Percentiles rank a stretch among this genome's conserved stretches.
Evolutionary conservation across 1,140 invertebrate genomes (phyloP).

Genomic region (Octopus bimaculoides): DNA sequence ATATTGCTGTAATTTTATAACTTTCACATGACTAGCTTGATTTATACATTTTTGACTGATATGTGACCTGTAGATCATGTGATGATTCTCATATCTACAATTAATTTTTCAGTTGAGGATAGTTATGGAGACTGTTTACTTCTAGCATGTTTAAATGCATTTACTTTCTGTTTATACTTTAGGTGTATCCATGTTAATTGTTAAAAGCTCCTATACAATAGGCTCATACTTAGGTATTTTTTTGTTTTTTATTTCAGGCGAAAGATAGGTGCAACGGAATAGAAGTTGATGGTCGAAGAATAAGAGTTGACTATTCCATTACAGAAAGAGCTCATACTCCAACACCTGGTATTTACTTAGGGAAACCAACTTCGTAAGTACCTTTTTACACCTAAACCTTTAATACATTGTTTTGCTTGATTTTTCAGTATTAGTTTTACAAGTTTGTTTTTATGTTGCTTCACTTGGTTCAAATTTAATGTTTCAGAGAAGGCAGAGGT

Average conservation of each 20-base stretch:
- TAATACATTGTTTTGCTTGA: slow-evolving; percentile 8
- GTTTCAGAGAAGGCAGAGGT: slow-evolving; percentile 35
- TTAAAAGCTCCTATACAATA: too few relatives aligned
- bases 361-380: slow-evolving; percentile 78
- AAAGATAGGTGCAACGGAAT: slow-evolving; percentile 91
- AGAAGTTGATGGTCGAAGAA: slow-evolving; percentile 89
- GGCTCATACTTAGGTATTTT: neutral
- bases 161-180: too few relatives aligned
- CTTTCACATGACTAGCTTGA: too few relatives aligned
- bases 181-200: too few relatives aligned
- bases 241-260: slow-evolving; percentile 60
- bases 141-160: too few relatives aligned
- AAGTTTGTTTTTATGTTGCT: slow-evolving; percentile 37
- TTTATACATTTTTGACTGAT: too few relatives aligned
- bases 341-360: slow-evolving; percentile 97
- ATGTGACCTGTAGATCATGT: too few relatives aligned
- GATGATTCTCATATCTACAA: too few relatives aligned
- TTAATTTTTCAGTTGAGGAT: too few relatives aligned
- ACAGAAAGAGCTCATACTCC: slow-evolving; percentile 96
- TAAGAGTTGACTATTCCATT: slow-evolving; percentile 95
- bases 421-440: slow-evolving; percentile 42
- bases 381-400: neutral
- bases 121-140: too few relatives aligned
- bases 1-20: too few relatives aligned
- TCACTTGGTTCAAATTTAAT: slow-evolving; percentile 30